These are phyloP conservation scores for Corbicula japonica DNA, from an alignment of 2,888 invertebrate genomes.

Conservation along the genomic window DNA sequence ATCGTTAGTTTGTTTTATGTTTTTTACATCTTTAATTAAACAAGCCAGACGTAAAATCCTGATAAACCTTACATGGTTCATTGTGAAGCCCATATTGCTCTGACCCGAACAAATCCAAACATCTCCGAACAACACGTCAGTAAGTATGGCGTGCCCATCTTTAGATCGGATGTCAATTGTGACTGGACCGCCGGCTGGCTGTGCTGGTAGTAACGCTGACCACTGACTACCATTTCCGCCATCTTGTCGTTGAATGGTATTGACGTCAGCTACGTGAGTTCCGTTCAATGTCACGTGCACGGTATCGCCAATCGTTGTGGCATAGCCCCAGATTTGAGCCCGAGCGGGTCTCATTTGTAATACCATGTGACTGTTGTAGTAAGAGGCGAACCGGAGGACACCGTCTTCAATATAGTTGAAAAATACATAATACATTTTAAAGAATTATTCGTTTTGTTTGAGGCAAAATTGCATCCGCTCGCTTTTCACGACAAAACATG, in stretches of 20 bases:
- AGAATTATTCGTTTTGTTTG: no score
- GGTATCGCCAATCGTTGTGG: slow-evolving; percentile 54
- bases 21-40: neutral
- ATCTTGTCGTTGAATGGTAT: neutral
- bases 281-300: slow-evolving; percentile 54
- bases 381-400: slow-evolving; percentile 53
- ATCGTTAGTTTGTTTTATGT: neutral
- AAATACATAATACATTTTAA: no score
- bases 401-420: no score
- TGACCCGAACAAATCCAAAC: slow-evolving; percentile 86
- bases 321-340: slow-evolving; percentile 76
- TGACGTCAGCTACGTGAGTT: slow-evolving; percentile 49
- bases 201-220: slow-evolving; percentile 11
- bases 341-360: slow-evolving; percentile 72
- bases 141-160: slow-evolving; percentile 65
- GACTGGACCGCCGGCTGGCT: slow-evolving; percentile 20
- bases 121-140: slow-evolving; percentile 84
- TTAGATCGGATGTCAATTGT: slow-evolving; percentile 23
- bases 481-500: no score
- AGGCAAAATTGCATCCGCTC: no score
- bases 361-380: slow-evolving; percentile 77
- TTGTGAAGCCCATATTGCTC: slow-evolving; percentile 81
- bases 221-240: neutral
- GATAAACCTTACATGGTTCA: slow-evolving; percentile 42
- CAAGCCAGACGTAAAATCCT: neutral